Evolutionary conservation across 2,888 invertebrate genomes (phyloP).

Genomic region (Holacanthella duospinosa): DNA sequence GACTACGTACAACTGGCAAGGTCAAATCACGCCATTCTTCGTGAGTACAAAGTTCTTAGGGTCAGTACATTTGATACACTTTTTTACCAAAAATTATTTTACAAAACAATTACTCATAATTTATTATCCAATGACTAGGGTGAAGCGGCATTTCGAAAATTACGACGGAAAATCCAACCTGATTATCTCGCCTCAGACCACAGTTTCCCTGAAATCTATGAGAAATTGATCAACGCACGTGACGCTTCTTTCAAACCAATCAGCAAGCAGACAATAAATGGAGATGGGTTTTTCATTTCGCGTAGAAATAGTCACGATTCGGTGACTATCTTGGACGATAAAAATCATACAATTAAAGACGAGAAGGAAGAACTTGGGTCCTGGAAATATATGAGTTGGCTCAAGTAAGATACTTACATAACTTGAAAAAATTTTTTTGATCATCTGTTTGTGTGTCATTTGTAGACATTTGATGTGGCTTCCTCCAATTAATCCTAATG

Average conservation of each 20-base stretch:
- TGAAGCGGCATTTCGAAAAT: conserved; percentile 10
- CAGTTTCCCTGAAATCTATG: background rate
- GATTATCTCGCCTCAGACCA: no score
- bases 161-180: background rate
- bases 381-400: background rate
- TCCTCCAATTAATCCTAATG: conserved; percentile 20
- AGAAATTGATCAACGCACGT: background rate
- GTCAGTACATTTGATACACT: conserved; percentile 12
- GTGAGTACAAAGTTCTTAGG: conserved; percentile 21
- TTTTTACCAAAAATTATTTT: no score
- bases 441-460: background rate
- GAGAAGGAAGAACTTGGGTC: background rate
- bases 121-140: no score
- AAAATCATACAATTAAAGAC: background rate
- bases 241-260: background rate
- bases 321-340: background rate
- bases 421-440: background rate
- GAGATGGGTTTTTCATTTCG: background rate
- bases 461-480: background rate
- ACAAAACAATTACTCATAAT: no score
- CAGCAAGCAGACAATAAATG: background rate
- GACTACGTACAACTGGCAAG: conserved; percentile 21
- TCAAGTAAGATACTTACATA: background rate
- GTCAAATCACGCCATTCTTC: conserved; percentile 17
- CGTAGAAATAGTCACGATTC: background rate